Evolutionary conservation across 1,140 invertebrate species (phyloP).

Genomic region (Drosophila sulfurigaster): DNA sequence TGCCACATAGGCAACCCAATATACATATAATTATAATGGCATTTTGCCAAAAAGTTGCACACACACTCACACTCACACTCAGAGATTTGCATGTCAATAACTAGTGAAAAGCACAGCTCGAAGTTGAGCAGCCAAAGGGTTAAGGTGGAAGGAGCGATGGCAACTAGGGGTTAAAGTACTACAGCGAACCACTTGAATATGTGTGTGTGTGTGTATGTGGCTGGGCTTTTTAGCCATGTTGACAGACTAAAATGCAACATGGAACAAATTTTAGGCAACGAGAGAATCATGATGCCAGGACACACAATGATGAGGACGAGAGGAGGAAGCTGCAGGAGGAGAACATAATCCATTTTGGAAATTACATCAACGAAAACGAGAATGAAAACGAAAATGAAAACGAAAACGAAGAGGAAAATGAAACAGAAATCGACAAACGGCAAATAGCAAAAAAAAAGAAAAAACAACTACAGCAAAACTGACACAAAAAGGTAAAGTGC

Average conservation of each 20-base stretch:
- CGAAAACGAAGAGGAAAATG: not conserved
- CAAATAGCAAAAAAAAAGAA: not conserved
- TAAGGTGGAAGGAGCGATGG: not conserved
- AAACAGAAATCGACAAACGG: not conserved
- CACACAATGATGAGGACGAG: not conserved
- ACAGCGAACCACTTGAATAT: not conserved
- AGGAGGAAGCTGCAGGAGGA: slow-evolving; percentile 7
- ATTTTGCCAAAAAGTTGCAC: slow-evolving; percentile 70
- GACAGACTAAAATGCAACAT: slow-evolving; percentile 39
- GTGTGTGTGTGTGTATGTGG: not conserved
- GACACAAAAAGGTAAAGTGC: not conserved
- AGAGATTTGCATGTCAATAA: slow-evolving; percentile 16
- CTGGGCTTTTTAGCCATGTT: not conserved
- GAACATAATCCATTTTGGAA: slow-evolving; percentile 65
- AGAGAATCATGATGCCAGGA: slow-evolving; percentile 28
- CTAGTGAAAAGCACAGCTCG: slow-evolving; percentile 5
- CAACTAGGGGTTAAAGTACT: not conserved
- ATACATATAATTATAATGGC: slow-evolving; percentile 78
- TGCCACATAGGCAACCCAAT: slow-evolving; percentile 18
- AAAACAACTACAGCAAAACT: not conserved
- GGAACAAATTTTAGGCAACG: slow-evolving; percentile 32
- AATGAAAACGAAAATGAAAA: slow-evolving; percentile 1
- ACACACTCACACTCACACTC: slow-evolving; percentile 20
- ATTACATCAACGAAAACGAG: slow-evolving; percentile 52
- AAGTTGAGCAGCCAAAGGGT: no score